A percentile compares a stretch with the other conserved stretches of the same genome.
phyloP scores from a whole-genome alignment of 2,888 invertebrate genomes.

The Melanostoma mellinum region DNA sequence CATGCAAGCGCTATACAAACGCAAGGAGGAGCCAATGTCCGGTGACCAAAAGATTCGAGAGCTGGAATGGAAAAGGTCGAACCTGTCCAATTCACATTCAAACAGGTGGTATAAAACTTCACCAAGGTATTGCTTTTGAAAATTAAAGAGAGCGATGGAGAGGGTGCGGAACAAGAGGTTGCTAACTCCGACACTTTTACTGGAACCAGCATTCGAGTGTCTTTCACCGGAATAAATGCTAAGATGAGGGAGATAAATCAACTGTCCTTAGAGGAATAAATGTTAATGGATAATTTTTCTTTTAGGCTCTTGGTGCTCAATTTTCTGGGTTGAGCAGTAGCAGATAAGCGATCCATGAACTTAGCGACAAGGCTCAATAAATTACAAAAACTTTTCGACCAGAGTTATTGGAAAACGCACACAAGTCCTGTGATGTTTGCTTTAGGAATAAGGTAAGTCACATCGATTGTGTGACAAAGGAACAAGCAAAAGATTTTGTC shows the following conservation, averaged over 20 bases:
- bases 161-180: slow-evolving; percentile 86
- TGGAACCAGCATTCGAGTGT: slow-evolving; percentile 96
- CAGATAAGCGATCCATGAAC: slow-evolving; percentile 98
- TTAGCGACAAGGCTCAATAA: slow-evolving; percentile 97
- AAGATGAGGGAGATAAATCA: slow-evolving; percentile 99
- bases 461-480: slow-evolving; percentile 97
- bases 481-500: slow-evolving; percentile 98
- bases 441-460: slow-evolving; percentile 97
- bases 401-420: slow-evolving; percentile 96
- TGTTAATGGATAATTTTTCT: background rate
- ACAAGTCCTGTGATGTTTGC: slow-evolving; percentile 99
- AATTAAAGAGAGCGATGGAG: slow-evolving; percentile 90
- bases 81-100: slow-evolving; percentile 99
- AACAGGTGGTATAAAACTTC: slow-evolving; percentile 98
- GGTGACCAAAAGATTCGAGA: slow-evolving; percentile 88
- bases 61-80: slow-evolving; percentile 98
- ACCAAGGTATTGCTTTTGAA: slow-evolving; percentile 98
- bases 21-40: slow-evolving; percentile 96
- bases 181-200: slow-evolving; percentile 87
- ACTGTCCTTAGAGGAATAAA: slow-evolving; percentile 81
- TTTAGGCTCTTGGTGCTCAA: slow-evolving; percentile 94
- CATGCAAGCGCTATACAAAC: slow-evolving; percentile 93
- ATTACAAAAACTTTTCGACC: slow-evolving; percentile 99
- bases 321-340: slow-evolving; percentile 95
- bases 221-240: slow-evolving; percentile 95